Base-by-base conservation (phyloP, 2,888 invertebrate genomes). In the Lamellibrachia satsuma region DNA sequence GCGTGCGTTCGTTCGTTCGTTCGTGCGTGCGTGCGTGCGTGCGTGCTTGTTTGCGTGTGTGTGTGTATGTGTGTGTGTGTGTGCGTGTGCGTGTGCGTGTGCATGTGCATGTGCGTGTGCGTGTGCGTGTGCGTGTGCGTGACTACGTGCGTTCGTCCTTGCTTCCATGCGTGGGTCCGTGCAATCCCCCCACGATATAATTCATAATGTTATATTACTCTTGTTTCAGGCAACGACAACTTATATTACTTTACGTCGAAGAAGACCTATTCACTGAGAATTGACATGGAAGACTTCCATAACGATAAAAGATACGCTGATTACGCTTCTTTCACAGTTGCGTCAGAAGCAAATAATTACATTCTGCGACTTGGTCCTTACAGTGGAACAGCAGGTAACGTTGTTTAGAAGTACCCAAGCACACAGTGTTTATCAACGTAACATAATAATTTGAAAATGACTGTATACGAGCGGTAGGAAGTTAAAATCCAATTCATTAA, bases 111-210 rank as follows among this genome's bases (percentile, higher is more conserved):
- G n/a, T n/a, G n/a, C n/a, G n/a, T n/a, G n/a, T n/a, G n/a, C n/a
- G n/a, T n/a, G n/a, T n/a, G n/a, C n/a, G n/a, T n/a, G n/a, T n/a
- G n/a, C n/a, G n/a, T n/a, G n/a, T n/a, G n/a, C n/a, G n/a, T n/a
- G n/a, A n/a, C n/a, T n/a, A n/a, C n/a, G n/a, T n/a, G n/a, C n/a
- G n/a, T n/a, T n/a, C n/a, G n/a, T n/a, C n/a, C n/a, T n/a, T n/a
- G n/a, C n/a, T n/a, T n/a, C n/a, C n/a, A n/a, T n/a, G n/a, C n/a
- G 1, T 1, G 0, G 1, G 1, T 1, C 0, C 39, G 0, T 39
- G 39, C 39, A 39, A 39, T 0, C 1, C 39, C 0, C 0, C 0
- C 39, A 39, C 0, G 1, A 1, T 1, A 39, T 0, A 39, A 39
- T 39, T 39, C 39, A 39, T 39, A 39, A 39, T 39, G 1, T 39